phyloP scores from a whole-genome alignment of 2,888 invertebrate species.

The Laothoe populi region DNA sequence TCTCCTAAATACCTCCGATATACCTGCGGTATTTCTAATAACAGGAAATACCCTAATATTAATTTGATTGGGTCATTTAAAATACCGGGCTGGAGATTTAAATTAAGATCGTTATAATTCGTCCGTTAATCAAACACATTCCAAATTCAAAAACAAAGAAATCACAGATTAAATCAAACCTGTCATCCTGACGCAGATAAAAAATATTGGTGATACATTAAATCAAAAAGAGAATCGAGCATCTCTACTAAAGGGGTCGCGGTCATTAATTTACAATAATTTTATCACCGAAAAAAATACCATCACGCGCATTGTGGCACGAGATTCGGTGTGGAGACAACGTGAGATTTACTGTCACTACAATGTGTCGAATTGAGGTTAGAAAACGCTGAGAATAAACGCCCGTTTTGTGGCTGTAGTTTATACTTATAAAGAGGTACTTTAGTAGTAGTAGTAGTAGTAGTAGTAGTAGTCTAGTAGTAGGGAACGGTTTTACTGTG shows the following conservation, averaged over 20 bases:
- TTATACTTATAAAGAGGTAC: too few relatives aligned
- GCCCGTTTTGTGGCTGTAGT: neutral
- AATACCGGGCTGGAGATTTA: too few relatives aligned
- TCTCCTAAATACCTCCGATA: too few relatives aligned
- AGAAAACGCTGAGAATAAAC: neutral
- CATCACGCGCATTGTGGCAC: constrained; percentile 69
- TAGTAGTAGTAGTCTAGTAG: too few relatives aligned
- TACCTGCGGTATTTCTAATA: too few relatives aligned
- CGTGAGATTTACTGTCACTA: constrained; percentile 38
- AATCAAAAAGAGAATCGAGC: constrained; percentile 57
- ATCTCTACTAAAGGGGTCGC: constrained; percentile 47
- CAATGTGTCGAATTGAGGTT: neutral
- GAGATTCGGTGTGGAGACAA: constrained; percentile 68
- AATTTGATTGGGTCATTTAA: too few relatives aligned
- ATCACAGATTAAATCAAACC: constrained; percentile 11
- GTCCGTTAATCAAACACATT: neutral
- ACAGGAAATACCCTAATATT: too few relatives aligned
- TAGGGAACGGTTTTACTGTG: too few relatives aligned
- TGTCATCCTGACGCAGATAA: constrained; percentile 23
- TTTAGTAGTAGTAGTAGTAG: too few relatives aligned
- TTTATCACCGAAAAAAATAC: constrained; percentile 66
- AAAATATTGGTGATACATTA: constrained; percentile 36
- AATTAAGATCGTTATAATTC: neutral
- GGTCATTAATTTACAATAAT: constrained; percentile 69
- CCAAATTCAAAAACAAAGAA: neutral